Conservation (phyloP, 2,797 vertebrate species). For the Mus minutoides region DNA sequence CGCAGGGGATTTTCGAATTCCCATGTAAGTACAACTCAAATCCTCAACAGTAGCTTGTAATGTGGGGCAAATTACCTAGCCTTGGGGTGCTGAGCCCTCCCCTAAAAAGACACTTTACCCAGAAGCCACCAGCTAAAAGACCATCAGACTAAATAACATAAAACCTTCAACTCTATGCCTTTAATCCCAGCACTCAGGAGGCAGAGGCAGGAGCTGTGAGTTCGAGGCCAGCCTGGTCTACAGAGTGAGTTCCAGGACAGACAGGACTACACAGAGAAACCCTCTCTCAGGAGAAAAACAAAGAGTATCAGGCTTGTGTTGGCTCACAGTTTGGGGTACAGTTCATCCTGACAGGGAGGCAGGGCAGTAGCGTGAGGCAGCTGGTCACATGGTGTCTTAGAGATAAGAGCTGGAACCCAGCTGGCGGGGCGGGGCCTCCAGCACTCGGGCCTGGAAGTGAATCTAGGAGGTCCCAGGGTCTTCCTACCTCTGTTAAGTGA, state of each 20-base stretch:
- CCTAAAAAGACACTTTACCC: not conserved
- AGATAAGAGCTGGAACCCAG: too few species aligned
- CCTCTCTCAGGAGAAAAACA: not conserved
- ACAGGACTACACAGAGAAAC: not conserved
- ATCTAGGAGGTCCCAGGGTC: not conserved
- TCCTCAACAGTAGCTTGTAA: not conserved
- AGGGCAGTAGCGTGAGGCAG: not conserved
- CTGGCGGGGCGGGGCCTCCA: not conserved
- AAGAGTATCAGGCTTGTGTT: not conserved
- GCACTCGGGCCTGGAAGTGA: not conserved
- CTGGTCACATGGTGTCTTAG: not conserved
- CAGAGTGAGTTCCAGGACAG: not conserved
- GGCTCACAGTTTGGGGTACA: not conserved
- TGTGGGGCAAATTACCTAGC: not conserved
- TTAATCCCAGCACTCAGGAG: not conserved
- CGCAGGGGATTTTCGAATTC: too few species aligned
- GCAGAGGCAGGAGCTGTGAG: not conserved
- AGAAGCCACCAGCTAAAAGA: not conserved
- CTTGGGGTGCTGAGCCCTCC: not conserved
- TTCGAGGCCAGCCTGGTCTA: not conserved
- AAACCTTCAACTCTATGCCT: not conserved
- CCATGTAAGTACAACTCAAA: too few species aligned
- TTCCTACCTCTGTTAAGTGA: not conserved
- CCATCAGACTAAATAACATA: accelerated
- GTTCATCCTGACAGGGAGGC: not conserved